phyloP scores from a whole-genome alignment of 2,888 invertebrate species.

The Rhagonycha fulva region DNA sequence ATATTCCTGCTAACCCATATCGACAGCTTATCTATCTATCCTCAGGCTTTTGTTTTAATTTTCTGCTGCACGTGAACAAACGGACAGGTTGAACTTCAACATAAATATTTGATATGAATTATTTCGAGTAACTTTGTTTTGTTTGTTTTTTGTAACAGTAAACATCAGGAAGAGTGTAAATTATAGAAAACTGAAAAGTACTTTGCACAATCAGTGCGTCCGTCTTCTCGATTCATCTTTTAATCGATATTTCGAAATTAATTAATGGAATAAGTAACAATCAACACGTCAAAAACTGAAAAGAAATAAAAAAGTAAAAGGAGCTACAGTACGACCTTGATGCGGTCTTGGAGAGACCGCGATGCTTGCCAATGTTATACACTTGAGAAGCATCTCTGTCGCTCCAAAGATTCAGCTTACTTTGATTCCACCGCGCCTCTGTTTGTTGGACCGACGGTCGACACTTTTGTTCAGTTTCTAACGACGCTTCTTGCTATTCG shows the following conservation, averaged over 20 bases:
- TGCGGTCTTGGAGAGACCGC: constrained; percentile 29
- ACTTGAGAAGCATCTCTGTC: constrained; percentile 35
- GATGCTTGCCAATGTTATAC: constrained; percentile 24
- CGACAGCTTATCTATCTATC: not conserved
- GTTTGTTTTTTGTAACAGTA: not conserved
- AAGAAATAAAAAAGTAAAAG: constrained; percentile 8
- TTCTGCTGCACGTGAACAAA: not conserved
- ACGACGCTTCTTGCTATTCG: constrained; percentile 25
- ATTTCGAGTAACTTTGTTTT: not conserved
- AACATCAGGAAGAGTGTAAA: not conserved
- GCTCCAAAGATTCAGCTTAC: constrained; percentile 36
- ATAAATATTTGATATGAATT: not conserved
- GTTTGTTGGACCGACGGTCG: constrained; percentile 32
- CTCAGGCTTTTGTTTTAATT: not conserved
- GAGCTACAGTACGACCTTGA: constrained; percentile 17
- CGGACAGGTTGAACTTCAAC: not conserved
- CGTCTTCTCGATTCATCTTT: not conserved
- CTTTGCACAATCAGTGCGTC: not conserved
- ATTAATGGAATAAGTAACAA: not conserved
- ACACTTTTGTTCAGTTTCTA: constrained; percentile 34
- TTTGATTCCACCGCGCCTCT: constrained; percentile 35
- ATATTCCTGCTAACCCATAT: not conserved
- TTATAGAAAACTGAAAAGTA: not conserved
- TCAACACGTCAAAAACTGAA: not conserved
- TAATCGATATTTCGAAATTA: not conserved